phyloP scores from a whole-genome alignment of 2,797 vertebrate genomes.

The Myotis planiceps region DNA sequence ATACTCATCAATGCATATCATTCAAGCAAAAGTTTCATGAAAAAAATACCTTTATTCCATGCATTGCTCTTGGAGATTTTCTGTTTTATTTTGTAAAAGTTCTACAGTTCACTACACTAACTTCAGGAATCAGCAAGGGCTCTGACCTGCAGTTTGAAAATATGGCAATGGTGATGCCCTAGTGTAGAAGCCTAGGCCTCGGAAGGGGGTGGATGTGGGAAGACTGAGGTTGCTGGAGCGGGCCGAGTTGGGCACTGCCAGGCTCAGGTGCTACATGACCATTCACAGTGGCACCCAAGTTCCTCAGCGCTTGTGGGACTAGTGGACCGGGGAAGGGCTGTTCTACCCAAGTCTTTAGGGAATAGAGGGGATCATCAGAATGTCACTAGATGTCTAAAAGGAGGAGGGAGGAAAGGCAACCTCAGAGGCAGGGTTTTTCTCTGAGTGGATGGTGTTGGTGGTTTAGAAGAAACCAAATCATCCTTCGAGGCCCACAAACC shows the following conservation, averaged over 20 bases:
- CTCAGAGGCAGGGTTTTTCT: not conserved
- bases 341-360: not conserved
- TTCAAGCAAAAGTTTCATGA: not conserved
- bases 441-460: not conserved
- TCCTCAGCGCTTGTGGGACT: not conserved
- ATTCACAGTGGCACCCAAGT: not conserved
- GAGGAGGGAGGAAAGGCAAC: not conserved
- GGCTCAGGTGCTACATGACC: rapidly evolving
- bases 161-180: no score
- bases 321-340: no score
- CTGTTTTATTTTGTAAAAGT: not conserved
- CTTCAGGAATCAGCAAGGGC: not conserved
- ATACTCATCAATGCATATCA: not conserved
- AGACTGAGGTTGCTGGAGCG: no score
- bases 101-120: not conserved
- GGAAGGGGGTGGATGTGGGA: not conserved
- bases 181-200: not conserved
- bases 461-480: not conserved
- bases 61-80: not conserved
- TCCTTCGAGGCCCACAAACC: not conserved
- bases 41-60: not conserved
- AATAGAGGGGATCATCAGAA: no score
- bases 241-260: no score
- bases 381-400: not conserved
- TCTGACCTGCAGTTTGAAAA: not conserved